Evolutionary conservation across 1,140 invertebrate genomes (phyloP).

Genomic region (Bombus confusus): DNA sequence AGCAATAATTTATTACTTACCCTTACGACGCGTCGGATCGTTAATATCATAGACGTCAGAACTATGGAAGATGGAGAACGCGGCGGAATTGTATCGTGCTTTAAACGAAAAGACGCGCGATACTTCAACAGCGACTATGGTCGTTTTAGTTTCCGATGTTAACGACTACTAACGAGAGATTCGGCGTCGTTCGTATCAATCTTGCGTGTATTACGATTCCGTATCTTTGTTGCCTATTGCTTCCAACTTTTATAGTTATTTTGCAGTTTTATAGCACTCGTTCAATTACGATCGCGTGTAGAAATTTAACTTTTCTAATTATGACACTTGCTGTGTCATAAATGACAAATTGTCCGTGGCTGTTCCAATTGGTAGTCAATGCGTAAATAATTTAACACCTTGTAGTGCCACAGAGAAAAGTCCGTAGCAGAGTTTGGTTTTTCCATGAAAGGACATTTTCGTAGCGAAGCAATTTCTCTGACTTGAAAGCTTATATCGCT

Average conservation of each 20-base stretch:
- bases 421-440: too few relatives aligned
- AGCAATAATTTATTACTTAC: conserved; percentile 63
- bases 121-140: not conserved
- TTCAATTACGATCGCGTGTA: too few relatives aligned
- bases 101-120: conserved; percentile 2
- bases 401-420: too few relatives aligned
- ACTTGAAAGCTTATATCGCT: too few relatives aligned
- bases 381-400: too few relatives aligned
- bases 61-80: conserved; percentile 28
- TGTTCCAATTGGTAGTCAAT: too few relatives aligned
- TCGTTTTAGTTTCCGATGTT: not conserved
- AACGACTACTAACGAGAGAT: not conserved
- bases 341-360: too few relatives aligned
- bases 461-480: too few relatives aligned
- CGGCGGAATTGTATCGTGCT: conserved; percentile 34
- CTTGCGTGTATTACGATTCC: not conserved
- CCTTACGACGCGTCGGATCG: conserved; percentile 32
- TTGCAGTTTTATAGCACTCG: too few relatives aligned
- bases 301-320: too few relatives aligned
- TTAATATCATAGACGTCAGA: conserved; percentile 51
- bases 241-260: not conserved
- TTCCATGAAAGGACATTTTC: too few relatives aligned
- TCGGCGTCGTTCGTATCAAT: not conserved
- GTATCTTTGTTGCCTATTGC: not conserved
- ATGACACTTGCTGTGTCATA: too few relatives aligned